These are phyloP conservation scores for Chloromyia formosa DNA, from an alignment of 2,888 invertebrate species.

Conservation along the genomic window DNA sequence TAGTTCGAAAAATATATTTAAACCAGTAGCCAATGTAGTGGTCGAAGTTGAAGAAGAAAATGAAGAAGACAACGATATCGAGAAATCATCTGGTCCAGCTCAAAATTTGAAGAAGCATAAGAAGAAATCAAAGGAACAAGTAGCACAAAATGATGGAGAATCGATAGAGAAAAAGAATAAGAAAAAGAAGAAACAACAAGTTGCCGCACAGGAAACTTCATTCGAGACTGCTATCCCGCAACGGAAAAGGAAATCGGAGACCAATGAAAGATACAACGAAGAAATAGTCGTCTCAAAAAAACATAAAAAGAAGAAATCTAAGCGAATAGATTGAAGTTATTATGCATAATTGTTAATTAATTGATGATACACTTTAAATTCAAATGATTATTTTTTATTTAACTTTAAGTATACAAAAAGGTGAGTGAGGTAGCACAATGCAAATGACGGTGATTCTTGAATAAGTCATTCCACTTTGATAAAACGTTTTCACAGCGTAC, in stretches of 20 bases:
- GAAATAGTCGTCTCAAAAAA: not conserved
- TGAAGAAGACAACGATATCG: not conserved
- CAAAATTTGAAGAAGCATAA: not conserved
- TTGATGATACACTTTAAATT: too few relatives aligned
- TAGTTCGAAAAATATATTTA: not conserved
- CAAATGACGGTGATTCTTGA: too few relatives aligned
- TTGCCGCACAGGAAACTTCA: not conserved
- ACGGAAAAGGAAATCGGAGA: not conserved
- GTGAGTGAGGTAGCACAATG: too few relatives aligned
- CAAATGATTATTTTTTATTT: too few relatives aligned
- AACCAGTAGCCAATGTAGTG: slow-evolving; percentile 9
- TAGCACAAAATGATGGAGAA: slow-evolving; percentile 28
- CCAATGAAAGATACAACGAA: not conserved
- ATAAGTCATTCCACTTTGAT: too few relatives aligned
- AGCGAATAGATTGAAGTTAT: not conserved
- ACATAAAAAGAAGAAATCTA: slow-evolving; percentile 49
- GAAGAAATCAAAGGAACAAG: slow-evolving; percentile 22
- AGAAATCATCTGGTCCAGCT: not conserved
- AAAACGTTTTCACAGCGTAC: too few relatives aligned
- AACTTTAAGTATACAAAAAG: too few relatives aligned
- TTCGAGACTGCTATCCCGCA: not conserved
- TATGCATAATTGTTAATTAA: not conserved
- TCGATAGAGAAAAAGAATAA: slow-evolving; percentile 4
- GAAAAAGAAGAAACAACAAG: not conserved
- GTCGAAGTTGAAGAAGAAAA: slow-evolving; percentile 37